These are phyloP conservation scores for Troides helena DNA, from an alignment of 2,888 invertebrate genomes.

Conservation along the genomic window DNA sequence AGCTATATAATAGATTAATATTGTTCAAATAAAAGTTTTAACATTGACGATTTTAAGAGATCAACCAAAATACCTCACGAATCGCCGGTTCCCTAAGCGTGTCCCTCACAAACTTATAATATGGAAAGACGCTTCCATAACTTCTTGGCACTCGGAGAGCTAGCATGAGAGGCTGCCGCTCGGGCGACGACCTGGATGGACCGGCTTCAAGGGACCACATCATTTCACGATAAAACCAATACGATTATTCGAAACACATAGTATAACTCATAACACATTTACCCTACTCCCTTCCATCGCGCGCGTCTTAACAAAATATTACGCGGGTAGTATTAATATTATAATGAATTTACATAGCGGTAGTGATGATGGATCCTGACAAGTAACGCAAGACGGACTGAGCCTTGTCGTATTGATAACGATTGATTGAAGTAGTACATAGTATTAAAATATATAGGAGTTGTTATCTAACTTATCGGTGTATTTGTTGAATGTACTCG, in stretches of 20 bases:
- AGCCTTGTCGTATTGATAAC: constrained; percentile 59
- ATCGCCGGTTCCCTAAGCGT: constrained; percentile 60
- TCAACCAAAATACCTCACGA: constrained; percentile 44
- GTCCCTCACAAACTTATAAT: constrained; percentile 81
- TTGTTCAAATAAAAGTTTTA: not conserved
- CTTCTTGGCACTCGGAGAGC: constrained; percentile 72
- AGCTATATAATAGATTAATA: not conserved
- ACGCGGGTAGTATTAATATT: constrained; percentile 35
- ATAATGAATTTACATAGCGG: constrained; percentile 13
- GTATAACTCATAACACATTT: constrained; percentile 33
- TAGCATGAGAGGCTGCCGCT: constrained; percentile 66
- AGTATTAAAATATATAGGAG: constrained; percentile 43
- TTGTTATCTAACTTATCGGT: constrained; percentile 72
- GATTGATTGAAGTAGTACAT: constrained; percentile 60
- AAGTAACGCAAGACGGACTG: constrained; percentile 38
- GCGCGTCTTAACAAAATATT: constrained; percentile 1
- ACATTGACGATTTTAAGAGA: not conserved
- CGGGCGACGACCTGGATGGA: constrained; percentile 50
- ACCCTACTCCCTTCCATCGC: constrained; percentile 11
- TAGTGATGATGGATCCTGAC: constrained; percentile 7
- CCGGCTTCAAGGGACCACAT: constrained; percentile 51
- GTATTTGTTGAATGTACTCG: constrained; percentile 55
- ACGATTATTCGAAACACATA: constrained; percentile 46
- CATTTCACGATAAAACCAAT: constrained; percentile 48
- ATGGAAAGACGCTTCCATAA: constrained; percentile 82